Evolutionary conservation across 2,113 vertebrate genomes (phyloP), one percentile per base, ranked within the genome.

Genomic region (Notarius lentiginosus): DNA sequence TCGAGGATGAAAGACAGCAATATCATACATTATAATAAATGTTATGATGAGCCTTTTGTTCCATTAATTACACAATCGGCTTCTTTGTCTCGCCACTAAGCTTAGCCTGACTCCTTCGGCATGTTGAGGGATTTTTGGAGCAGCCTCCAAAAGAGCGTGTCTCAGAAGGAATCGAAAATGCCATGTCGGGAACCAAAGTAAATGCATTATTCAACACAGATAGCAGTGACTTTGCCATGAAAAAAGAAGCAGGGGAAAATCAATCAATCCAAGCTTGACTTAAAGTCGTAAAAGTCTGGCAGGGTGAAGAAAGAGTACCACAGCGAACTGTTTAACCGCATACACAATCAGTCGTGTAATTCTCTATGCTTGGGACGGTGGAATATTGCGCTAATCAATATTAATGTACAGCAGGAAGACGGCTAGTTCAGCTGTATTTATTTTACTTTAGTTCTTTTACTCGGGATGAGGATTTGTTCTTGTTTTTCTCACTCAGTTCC

Each of bases 371-470:
- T 73, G 76, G 49, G 80, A 70, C 63, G 51, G 27, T 61, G 87
- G 53, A 90, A 82, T 82, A 89, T 85, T 80, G 87, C 83, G 80
- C 86, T 92, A 91, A 91, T 94, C 90, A 92, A 89, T 93, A 92
- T 93, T 91, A 91, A 94, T 94, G 92, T 91, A 90, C 88, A 49
- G 90, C 88, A 53, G 30, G 76, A 58, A 55, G 87, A 93, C 92
- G 73, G 91, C 93, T 92, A 90, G 92, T 95, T 94, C 82, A 93
- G 83, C 34, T 58, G 79, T 60, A 83, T 83, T 89, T 91, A 89
- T 41, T 55, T 84, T 79, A 84, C 84, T 87, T 77, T 92, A 88
- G 89, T 92, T 85, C 83, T 90, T 91, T 93, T 91, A 88, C 79
- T 92, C 86, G 87, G 75, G 56, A 89, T 92, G 92, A 90, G 88